phyloP scores from a whole-genome alignment of 2,797 vertebrate genomes.

The Chelon auratus region DNA sequence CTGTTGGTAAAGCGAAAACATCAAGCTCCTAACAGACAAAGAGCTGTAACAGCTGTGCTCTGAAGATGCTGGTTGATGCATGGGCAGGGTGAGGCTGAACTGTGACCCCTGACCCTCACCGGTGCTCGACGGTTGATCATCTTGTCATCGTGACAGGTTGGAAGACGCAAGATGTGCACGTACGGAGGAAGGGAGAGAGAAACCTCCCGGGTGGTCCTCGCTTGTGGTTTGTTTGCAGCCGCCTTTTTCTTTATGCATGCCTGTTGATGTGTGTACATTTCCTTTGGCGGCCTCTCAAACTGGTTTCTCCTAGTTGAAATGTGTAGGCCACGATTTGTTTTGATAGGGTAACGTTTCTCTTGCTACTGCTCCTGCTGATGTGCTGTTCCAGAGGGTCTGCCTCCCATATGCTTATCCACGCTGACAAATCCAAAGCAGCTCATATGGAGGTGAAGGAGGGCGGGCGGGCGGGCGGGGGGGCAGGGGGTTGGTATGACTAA shows the following conservation, averaged over 20 bases:
- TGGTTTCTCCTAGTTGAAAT: constrained; percentile 42
- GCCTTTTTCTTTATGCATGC: constrained; percentile 29
- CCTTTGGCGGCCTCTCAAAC: constrained; percentile 47
- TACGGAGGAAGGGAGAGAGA: neutral
- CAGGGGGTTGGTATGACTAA: neutral
- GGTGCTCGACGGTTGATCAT: constrained; percentile 23
- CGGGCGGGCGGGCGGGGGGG: too few species aligned
- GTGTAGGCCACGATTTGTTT: constrained; percentile 69
- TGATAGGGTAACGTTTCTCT: constrained; percentile 74
- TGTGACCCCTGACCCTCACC: constrained; percentile 46
- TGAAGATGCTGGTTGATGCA: constrained; percentile 1
- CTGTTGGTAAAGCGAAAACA: constrained; percentile 41
- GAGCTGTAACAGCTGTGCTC: constrained; percentile 44
- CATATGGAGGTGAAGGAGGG: constrained; percentile 20
- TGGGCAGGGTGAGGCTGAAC: constrained; percentile 24
- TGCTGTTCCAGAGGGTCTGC: constrained; percentile 45
- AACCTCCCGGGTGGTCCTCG: constrained; percentile 49
- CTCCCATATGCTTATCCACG: constrained; percentile 58
- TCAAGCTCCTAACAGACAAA: constrained; percentile 38
- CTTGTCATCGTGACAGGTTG: constrained; percentile 48
- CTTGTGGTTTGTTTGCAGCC: constrained; percentile 55
- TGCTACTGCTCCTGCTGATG: constrained; percentile 55
- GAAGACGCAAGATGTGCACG: constrained; percentile 5
- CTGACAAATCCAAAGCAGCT: constrained; percentile 36
- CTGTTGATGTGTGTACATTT: constrained; percentile 54